A percentile compares a stretch with the other conserved stretches of the same genome.
Evolutionary conservation across 2,797 vertebrate genomes (phyloP).

Genomic region (Simalia tracyae): DNA sequence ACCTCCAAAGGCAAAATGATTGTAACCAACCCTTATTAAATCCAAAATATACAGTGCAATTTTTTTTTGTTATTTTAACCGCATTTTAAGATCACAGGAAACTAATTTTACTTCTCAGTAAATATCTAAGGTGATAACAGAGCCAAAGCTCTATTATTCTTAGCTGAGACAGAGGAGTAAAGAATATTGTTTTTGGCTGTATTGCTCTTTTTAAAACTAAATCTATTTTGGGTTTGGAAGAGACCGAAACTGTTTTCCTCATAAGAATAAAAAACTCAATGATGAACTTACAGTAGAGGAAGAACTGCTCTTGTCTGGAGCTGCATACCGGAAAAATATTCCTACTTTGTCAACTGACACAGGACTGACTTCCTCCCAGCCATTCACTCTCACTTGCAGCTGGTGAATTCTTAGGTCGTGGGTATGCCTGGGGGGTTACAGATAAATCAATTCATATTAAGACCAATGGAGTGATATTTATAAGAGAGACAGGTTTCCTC

Average conservation of each 20-base stretch:
- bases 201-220: too few species aligned
- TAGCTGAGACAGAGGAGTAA: background rate
- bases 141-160: background rate
- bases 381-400: constrained; percentile 91
- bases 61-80: too few species aligned
- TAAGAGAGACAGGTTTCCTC: background rate
- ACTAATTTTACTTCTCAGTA: too few species aligned
- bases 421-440: constrained; percentile 83
- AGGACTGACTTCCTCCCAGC: constrained; percentile 96
- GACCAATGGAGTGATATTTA: constrained; percentile 3
- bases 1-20: too few species aligned
- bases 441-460: background rate
- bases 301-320: constrained; percentile 90
- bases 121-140: background rate
- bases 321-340: constrained; percentile 93
- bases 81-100: too few species aligned
- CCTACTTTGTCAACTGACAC: constrained; percentile 99
- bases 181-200: background rate
- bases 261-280: background rate
- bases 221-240: background rate
- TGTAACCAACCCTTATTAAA: too few species aligned
- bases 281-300: constrained; percentile 84
- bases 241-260: background rate
- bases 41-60: too few species aligned
- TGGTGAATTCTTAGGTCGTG: constrained; percentile 97